These are phyloP conservation scores for Etheostoma spectabile DNA, from an alignment of 2,113 vertebrate species.

Conservation along the genomic window DNA sequence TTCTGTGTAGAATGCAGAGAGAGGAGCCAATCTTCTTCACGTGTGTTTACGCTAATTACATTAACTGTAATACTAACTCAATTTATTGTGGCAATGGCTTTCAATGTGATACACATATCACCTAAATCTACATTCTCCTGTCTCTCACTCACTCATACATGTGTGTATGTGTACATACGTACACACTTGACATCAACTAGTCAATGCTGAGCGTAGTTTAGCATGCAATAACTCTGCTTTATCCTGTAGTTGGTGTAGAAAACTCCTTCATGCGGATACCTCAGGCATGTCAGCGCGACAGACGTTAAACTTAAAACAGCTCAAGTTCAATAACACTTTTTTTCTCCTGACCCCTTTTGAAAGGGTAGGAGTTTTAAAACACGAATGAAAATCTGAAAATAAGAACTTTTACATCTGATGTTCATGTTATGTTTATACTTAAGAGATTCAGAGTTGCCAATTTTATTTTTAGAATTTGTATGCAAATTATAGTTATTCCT, in stretches of 20 bases:
- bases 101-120: slow-evolving; percentile 44
- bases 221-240: slow-evolving; percentile 60
- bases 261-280: slow-evolving; percentile 64
- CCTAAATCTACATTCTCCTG: slow-evolving; percentile 58
- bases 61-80: not conserved
- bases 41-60: not conserved
- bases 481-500: slow-evolving; percentile 14
- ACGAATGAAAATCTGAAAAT: slow-evolving; percentile 33
- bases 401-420: slow-evolving; percentile 5
- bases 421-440: slow-evolving; percentile 15
- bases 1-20: not conserved
- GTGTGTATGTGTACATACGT: not conserved
- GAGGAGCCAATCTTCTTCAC: not conserved
- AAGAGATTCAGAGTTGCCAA: slow-evolving; percentile 22
- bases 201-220: slow-evolving; percentile 54
- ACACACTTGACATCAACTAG: slow-evolving; percentile 42
- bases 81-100: not conserved
- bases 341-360: slow-evolving; percentile 9
- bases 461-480: slow-evolving; percentile 13
- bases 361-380: slow-evolving; percentile 21
- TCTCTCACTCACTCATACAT: slow-evolving; percentile 30
- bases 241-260: slow-evolving; percentile 39
- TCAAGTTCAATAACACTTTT: slow-evolving; percentile 25
- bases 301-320: slow-evolving; percentile 24
- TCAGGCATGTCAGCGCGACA: slow-evolving; percentile 14